Percentiles rank a stretch among this genome's conserved stretches.
Conservation (phyloP, 2,113 vertebrate species). For the Sciurus niger region DNA sequence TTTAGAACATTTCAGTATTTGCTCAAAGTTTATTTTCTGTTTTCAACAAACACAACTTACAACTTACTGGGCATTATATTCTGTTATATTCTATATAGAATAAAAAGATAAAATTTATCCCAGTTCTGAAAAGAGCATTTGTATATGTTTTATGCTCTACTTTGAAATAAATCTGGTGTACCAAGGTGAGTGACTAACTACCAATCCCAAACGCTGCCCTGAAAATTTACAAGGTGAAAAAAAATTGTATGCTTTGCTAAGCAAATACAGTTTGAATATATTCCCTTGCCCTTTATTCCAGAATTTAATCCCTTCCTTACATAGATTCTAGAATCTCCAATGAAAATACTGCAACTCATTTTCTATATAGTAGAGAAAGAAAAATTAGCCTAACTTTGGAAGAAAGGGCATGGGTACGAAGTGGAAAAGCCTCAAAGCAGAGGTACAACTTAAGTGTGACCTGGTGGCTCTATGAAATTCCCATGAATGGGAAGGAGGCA, state of each 20-base stretch:
- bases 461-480: not conserved
- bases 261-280: not conserved
- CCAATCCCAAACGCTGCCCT: not conserved
- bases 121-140: not conserved
- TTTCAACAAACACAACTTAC: constrained; percentile 2
- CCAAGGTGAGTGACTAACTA: too few relatives aligned
- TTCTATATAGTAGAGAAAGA: not conserved
- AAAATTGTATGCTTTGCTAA: not conserved
- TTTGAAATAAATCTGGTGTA: too few relatives aligned
- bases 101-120: constrained; percentile 26
- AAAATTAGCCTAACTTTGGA: not conserved
- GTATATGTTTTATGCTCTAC: not conserved
- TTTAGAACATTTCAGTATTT: constrained; percentile 30
- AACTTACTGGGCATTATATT: not conserved
- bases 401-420: not conserved
- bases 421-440: not conserved
- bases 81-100: not conserved
- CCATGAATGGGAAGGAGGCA: not conserved
- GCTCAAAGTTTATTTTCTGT: constrained; percentile 28
- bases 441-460: not conserved
- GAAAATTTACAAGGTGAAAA: not conserved
- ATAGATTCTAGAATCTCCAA: not conserved
- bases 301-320: not conserved
- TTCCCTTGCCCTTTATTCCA: not conserved
- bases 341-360: not conserved